Base-by-base conservation (phyloP, 92 coral and sea anemone genomes). In the Epizoanthus scotinus region DNA sequence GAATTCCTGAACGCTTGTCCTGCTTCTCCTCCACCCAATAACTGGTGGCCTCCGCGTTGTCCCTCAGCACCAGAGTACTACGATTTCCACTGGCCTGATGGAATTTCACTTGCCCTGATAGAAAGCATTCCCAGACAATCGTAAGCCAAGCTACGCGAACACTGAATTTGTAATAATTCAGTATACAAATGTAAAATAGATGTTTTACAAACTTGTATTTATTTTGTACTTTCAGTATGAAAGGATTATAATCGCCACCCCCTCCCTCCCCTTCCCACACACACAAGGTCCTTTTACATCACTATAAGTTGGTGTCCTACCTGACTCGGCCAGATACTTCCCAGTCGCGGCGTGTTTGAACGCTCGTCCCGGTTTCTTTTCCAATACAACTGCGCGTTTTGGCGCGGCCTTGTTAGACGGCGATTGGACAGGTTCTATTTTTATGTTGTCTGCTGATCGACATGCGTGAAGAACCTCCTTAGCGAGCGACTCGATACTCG, bases 291-390 rank as follows among this genome's bases (percentile, higher is more conserved):
- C n/a, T n/a, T n/a, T n/a, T n/a, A n/a, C n/a, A n/a, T n/a, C n/a
- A 71, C 21, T 20, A 28, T n/a, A 49, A 15, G 21, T 50, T 20
- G 22, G 8, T 3, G 38, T 15, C 38, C 12, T 56, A 92, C 97
- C 97, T 55, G 97, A 90, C 63, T 92, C 97, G 7, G 97, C 94
- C 72, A 93, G 42, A 68, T 85, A 93, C 77, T 93, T 83, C 36
- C 94, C 94, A 12, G 86, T 86, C 44, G 83, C 21, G 64, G 83
- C 82, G 68, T 93, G 97, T 8, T 87, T 71, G 70, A 93, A 93
- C 14, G 97, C 97, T 28, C 97, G 81, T 18, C 97, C 97, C 6
- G 97, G 97, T 63, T 90, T 93, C 87, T 88, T 93, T 31, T 83
- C 84, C 1, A 88, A 69, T 26, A 64, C 50, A 14, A 66, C 59